Conservation (phyloP, 2,113 vertebrate genomes). For the Brachyhypopomus occidentalis region DNA sequence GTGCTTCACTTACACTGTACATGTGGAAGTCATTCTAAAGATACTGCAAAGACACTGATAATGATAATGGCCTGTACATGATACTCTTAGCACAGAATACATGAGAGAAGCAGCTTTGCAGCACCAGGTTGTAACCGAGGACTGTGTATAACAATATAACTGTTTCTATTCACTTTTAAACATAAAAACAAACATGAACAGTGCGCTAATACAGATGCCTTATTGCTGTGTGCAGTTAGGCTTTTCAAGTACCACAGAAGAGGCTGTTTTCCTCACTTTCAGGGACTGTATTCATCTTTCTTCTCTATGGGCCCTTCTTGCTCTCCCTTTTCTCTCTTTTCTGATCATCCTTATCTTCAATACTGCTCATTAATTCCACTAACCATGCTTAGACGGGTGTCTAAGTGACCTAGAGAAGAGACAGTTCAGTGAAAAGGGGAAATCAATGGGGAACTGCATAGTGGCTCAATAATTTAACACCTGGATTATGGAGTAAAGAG, state of each 20-base stretch:
- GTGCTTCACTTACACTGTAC: constrained; percentile 5
- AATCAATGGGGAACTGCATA: neutral
- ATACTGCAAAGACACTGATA: neutral
- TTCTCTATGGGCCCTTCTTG: neutral
- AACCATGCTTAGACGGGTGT: neutral
- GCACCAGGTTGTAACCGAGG: too few relatives aligned
- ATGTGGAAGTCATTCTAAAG: constrained; percentile 43
- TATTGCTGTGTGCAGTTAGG: neutral
- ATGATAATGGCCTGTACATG: neutral
- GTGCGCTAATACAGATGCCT: too few relatives aligned
- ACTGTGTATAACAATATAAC: too few relatives aligned
- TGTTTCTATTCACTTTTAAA: too few relatives aligned
- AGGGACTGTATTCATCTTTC: neutral
- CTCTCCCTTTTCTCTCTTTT: neutral
- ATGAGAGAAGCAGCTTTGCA: neutral
- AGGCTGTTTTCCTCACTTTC: neutral
- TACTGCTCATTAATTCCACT: neutral
- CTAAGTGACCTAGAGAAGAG: constrained; percentile 34
- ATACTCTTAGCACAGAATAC: neutral
- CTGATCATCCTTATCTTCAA: neutral
- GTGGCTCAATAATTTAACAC: neutral
- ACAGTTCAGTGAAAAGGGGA: constrained; percentile 22
- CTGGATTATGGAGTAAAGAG: neutral
- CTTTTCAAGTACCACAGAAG: neutral
- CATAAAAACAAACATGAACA: too few relatives aligned